phyloP scores from a whole-genome alignment of 64 coral and sea anemone genomes.

The Orbicella faveolata region DNA sequence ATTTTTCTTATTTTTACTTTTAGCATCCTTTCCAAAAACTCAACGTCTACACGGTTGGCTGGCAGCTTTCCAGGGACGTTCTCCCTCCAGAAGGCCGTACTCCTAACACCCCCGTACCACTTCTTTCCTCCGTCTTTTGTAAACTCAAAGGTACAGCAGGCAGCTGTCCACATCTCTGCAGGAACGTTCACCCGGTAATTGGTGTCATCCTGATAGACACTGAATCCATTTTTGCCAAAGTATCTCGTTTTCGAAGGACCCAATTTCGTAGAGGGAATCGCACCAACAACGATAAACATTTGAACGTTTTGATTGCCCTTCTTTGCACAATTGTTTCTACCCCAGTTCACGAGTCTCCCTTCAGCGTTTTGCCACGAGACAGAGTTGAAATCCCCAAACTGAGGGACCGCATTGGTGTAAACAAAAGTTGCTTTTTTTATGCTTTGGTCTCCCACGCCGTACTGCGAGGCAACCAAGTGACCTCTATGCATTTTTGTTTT shows the following conservation, averaged over 20 bases:
- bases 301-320: too few species aligned
- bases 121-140: neutral
- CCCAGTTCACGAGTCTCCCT: neutral
- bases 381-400: conserved; percentile 15
- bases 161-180: conserved; percentile 8
- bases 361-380: neutral
- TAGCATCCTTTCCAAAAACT: too few species aligned
- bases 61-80: too few species aligned
- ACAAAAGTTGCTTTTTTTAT: conserved; percentile 7
- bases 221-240: conserved; percentile 14
- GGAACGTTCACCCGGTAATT: conserved; percentile 15
- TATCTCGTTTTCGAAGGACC: conserved; percentile 13
- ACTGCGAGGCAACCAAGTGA: conserved; percentile 9
- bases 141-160: conserved; percentile 12
- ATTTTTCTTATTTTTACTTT: too few species aligned
- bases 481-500: neutral
- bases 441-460: neutral
- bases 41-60: too few species aligned
- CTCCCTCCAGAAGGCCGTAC: too few species aligned
- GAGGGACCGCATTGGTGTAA: conserved; percentile 15
- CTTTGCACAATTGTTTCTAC: too few species aligned
- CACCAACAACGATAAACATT: neutral
- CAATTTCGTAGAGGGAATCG: neutral
- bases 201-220: neutral
- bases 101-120: neutral